Percentiles rank a stretch among this genome's conserved stretches.
phyloP scores from a whole-genome alignment of 2,797 vertebrate genomes.

The Bradypus variegatus region DNA sequence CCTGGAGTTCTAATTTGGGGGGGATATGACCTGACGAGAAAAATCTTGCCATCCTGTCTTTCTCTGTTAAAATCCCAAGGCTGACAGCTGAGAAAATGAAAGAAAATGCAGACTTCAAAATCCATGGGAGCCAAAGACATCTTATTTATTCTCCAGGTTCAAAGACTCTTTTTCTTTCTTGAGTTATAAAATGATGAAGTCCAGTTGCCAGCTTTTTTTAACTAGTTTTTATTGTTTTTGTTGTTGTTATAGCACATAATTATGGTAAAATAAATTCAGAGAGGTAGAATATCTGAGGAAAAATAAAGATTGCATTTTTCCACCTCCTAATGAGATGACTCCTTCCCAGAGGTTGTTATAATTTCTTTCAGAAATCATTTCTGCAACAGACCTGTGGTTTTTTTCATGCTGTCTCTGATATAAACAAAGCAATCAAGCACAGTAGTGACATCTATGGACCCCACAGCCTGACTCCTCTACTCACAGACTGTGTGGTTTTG shows the following conservation, averaged over 20 bases:
- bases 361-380: not conserved
- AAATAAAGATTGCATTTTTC: not conserved
- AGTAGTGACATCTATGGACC: not conserved
- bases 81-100: conserved; percentile 10
- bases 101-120: conserved; percentile 14
- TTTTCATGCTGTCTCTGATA: not conserved
- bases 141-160: conserved; percentile 16
- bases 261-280: not conserved
- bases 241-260: not conserved
- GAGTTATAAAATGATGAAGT: not conserved
- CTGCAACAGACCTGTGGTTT: not conserved
- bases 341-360: not conserved
- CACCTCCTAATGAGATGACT: not conserved
- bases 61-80: conserved; percentile 31
- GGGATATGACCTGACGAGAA: not conserved
- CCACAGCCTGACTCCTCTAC: not conserved
- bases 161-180: conserved; percentile 6
- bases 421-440: not conserved
- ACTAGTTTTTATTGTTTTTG: not conserved
- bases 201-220: not conserved
- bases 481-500: not conserved
- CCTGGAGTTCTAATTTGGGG: not conserved
- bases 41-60: not conserved
- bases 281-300: not conserved
- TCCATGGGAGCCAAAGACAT: not conserved